These are phyloP conservation scores for Ahaetulla prasina DNA, from an alignment of 2,113 vertebrate genomes.

Conservation along the genomic window DNA sequence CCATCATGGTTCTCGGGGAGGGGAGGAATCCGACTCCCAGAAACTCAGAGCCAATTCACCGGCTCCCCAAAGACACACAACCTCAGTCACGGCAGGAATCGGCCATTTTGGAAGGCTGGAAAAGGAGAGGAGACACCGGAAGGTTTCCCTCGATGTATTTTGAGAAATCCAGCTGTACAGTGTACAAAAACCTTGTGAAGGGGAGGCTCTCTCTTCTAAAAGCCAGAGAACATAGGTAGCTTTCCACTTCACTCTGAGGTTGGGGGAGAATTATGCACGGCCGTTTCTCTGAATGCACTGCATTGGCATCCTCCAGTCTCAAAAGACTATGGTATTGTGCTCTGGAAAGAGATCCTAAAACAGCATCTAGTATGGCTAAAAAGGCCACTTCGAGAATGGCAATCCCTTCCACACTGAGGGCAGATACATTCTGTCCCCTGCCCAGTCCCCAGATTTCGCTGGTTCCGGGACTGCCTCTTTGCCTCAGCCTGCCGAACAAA, in stretches of 20 bases:
- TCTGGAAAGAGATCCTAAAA: too few relatives aligned
- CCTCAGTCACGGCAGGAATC: too few relatives aligned
- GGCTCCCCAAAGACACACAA: neutral
- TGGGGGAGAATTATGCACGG: neutral
- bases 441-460: too few relatives aligned
- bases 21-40: slow-evolving; percentile 13
- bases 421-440: too few relatives aligned
- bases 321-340: too few relatives aligned
- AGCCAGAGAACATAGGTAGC: neutral
- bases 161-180: neutral
- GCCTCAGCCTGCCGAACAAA: too few relatives aligned
- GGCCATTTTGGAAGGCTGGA: neutral
- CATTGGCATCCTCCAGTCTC: too few relatives aligned
- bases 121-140: neutral
- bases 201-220: neutral
- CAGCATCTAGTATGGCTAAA: too few relatives aligned
- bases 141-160: neutral
- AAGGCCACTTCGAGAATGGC: too few relatives aligned
- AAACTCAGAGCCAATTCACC: neutral
- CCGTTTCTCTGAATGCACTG: neutral
- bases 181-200: neutral
- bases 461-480: too few relatives aligned
- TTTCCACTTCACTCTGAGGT: neutral
- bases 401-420: too few relatives aligned
- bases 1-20: neutral